Conservation (phyloP, 2,113 vertebrate species). For the Notiomystis cincta region DNA sequence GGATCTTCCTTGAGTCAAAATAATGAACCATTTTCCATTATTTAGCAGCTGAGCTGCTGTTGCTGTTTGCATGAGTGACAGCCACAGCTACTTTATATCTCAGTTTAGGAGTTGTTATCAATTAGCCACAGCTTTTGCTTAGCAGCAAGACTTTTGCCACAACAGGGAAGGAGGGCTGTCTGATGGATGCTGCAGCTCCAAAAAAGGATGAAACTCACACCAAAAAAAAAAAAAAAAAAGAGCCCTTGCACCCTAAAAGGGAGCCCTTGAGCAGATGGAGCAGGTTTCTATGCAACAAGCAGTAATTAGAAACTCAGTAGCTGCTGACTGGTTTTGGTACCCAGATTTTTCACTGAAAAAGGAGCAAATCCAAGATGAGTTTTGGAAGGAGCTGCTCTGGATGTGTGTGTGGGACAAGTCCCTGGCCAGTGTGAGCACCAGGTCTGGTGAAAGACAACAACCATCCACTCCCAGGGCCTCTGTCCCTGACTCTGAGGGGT, state of each 20-base stretch:
- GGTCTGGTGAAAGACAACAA: neutral
- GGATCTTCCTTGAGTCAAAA: neutral
- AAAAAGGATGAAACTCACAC: neutral
- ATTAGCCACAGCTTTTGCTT: neutral
- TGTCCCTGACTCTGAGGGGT: rapidly evolving
- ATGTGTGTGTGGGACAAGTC: rapidly evolving
- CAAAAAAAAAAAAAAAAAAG: neutral
- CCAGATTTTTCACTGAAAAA: neutral
- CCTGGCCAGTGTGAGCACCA: rapidly evolving
- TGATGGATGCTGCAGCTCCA: neutral
- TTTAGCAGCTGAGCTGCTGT: neutral
- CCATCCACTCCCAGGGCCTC: rapidly evolving
- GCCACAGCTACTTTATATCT: neutral
- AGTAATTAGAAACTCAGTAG: neutral
- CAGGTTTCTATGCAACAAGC: constrained; percentile 8
- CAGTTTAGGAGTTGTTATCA: neutral
- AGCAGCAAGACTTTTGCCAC: neutral
- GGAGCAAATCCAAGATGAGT: neutral
- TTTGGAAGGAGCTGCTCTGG: neutral
- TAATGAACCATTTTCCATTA: neutral
- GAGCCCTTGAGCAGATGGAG: constrained; percentile 25
- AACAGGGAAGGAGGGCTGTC: neutral
- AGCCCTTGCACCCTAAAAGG: neutral
- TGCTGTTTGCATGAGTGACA: constrained; percentile 8
- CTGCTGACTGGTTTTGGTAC: neutral